Base-by-base conservation (phyloP, 2,797 vertebrate species). In the Poecilia gillii region DNA sequence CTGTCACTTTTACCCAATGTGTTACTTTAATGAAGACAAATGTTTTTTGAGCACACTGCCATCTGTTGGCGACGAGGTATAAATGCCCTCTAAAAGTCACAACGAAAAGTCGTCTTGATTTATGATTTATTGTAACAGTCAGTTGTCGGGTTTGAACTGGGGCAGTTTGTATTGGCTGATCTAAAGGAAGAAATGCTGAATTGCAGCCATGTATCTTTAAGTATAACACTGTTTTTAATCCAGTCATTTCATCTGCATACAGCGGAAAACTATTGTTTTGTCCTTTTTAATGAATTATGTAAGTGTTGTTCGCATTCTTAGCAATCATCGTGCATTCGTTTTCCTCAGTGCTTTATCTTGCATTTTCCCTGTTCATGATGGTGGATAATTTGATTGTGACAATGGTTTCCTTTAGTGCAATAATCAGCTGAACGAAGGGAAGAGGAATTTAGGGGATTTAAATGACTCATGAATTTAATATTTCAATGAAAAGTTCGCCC, bases 341-440 rank as follows among this genome's bases (percentile, higher is more conserved):
- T 82, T 80, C 68, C 79, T 89, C 76, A 80, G 81, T 82, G 73
- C 85, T 87, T 89, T 86, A 76, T 79, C 49, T 83, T 68, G 80
- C 81, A 51, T 86, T 85, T 66, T 70, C 74, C 75, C 73, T 85
- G 79, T 79, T 93, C 90, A 90, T 94, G 95, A 92, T 85, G 68
- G 75, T 55, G 81, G 80, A 43, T 87, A 76, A 87, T 73, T 66
- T 77, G 93, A 93, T 95, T 70, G 80, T 88, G 90, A 94, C 93
- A 91, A 96, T 96, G 93, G 93, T 96, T 93, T 96, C 94, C 95
- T 97, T 95, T 96, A 96, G 97, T 98, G 98, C 97, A 99, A 98
- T 99, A 98, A 98, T 94, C 94, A 92, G 86, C 82, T 62, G 81
- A 85, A 76, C 83, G 79, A 92, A 91, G 86, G 88, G 88, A 92